Base-by-base conservation (phyloP, 2,113 vertebrate species). In the Talpa occidentalis region DNA sequence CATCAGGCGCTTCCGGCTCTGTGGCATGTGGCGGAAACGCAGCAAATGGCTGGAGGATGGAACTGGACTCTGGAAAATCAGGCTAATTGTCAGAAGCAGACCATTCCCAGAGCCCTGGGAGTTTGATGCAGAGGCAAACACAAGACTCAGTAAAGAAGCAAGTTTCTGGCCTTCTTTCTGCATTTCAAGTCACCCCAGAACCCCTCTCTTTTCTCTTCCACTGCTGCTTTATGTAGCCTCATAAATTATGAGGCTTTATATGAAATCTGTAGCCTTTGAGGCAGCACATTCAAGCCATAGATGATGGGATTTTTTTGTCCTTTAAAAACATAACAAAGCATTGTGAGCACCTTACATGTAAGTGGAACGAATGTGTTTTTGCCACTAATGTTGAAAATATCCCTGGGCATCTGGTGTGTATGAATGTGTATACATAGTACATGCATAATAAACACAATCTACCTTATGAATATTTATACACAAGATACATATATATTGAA, bases 401-500 rank as follows among this genome's bases (percentile, higher is more conserved):
- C 95, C 84, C 73, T 47, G 94, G 95, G 96, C 96, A 97, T 97
- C 97, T 97, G 97, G 95, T 97, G 97, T 97, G 95, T 97, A 97
- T 97, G 94, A 93, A 95, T 97, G 97, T 97, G 96, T 97, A 95
- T 96, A 96, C 94, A 92, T 95, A 95, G 90, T 96, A 96, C 93
- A 96, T 96, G 94, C 94, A 95, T 97, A 97, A 97, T 97, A 97
- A 97, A 97, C 94, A 97, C 77, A 96, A 96, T 95, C 93, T 19
- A 97, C 92, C 95, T 97, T 97, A 97, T 97, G 97, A 97, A 97
- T 97, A 97, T 97, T 97, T 97, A 97, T 97, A 96, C 77, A 94
- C 88, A 93, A 97, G 92, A 97, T 97, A 96, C 95, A 97, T 96
- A 97, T 97, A 97, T 96, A 97, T 96, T 97, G 95, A 96, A 90